phyloP scores from a whole-genome alignment of 2,113 vertebrate genomes.

The Macrotus californicus region DNA sequence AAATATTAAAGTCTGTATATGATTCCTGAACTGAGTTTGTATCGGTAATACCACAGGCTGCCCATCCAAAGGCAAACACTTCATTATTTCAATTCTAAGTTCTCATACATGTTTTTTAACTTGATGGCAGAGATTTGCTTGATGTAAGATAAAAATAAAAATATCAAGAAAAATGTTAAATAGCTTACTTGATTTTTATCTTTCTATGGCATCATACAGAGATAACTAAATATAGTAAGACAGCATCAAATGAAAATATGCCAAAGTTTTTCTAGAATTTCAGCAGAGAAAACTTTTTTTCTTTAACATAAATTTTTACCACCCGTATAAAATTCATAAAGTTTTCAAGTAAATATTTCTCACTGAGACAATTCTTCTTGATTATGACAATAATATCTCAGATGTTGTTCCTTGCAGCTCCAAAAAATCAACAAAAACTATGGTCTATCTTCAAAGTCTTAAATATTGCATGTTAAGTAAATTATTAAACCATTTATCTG shows the following conservation, averaged over 20 bases:
- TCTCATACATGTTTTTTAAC: neutral
- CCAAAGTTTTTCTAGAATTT: neutral
- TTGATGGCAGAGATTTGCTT: neutral
- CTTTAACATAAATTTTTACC: neutral
- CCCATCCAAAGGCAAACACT: neutral
- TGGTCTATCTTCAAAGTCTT: slow-evolving; percentile 12
- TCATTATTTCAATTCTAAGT: neutral
- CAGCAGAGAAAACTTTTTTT: neutral
- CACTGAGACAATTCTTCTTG: neutral
- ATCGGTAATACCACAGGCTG: neutral
- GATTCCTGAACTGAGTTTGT: neutral
- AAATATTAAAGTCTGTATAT: neutral
- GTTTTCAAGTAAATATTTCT: neutral
- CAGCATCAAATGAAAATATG: neutral
- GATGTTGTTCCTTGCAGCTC: neutral
- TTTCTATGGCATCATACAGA: neutral
- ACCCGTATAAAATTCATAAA: neutral
- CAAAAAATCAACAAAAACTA: slow-evolving; percentile 13
- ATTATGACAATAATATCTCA: slow-evolving; percentile 10
- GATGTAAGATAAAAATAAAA: neutral
- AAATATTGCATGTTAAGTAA: neutral
- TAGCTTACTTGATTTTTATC: neutral
- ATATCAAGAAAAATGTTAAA: neutral
- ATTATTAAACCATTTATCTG: slow-evolving; percentile 33
- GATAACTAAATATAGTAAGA: neutral